Conservation (phyloP, 2,888 invertebrate genomes). For the Petrolisthes manimaculis region DNA sequence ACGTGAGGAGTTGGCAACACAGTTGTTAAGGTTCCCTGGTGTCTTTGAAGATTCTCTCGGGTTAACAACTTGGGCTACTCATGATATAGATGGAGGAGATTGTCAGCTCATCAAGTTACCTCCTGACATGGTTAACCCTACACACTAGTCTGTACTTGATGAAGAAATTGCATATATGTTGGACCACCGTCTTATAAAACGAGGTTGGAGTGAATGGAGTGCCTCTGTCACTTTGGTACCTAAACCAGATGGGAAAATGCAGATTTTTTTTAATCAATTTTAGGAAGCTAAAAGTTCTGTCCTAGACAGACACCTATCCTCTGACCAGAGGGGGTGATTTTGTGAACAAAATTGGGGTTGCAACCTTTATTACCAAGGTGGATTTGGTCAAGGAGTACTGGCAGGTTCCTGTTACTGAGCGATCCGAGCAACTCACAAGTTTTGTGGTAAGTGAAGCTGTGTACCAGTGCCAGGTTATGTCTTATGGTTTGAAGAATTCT, state of each 20-base stretch:
- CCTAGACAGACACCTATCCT: background rate
- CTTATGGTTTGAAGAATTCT: constrained; percentile 16
- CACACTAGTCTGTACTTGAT: background rate
- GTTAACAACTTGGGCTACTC: background rate
- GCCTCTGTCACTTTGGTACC: background rate
- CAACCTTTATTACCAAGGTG: constrained; percentile 1
- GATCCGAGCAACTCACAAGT: background rate
- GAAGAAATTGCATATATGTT: background rate
- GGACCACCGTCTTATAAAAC: background rate
- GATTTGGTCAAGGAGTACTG: constrained; percentile 6
- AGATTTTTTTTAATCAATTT: background rate
- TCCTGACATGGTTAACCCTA: background rate
- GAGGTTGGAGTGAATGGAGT: background rate
- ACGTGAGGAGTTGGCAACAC: background rate
- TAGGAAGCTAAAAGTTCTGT: background rate
- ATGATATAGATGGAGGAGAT: background rate
- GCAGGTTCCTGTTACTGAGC: background rate
- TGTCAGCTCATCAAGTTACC: background rate
- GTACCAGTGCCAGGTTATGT: constrained; percentile 16
- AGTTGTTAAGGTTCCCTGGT: background rate
- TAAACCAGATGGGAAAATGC: background rate
- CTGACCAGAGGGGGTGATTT: background rate
- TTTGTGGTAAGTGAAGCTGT: background rate
- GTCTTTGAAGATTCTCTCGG: background rate
- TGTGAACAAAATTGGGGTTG: background rate